Evolutionary conservation across 2,113 vertebrate genomes (phyloP), one percentile per base, ranked within the genome.

Genomic region (Thalassoma bifasciatum): DNA sequence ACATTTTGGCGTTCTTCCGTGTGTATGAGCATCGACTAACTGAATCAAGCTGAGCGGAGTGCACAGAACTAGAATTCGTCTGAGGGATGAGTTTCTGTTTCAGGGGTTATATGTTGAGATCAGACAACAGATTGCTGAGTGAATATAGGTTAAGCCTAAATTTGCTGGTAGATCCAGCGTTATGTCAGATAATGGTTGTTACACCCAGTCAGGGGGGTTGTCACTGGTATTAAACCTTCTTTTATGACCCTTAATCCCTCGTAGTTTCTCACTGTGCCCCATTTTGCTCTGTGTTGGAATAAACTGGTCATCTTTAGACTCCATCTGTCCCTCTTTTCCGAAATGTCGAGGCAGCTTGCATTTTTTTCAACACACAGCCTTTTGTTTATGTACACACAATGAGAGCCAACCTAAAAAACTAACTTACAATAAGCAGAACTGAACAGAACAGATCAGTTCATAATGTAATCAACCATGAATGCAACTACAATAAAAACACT

Each of bases 281-380:
- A 73, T 66, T 75, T 75, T 3, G 13, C 66, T 54, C 23, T 81
- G 72, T 72, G 21, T 69, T 82, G 53, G 50, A 67, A 69, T 57
- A 71, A 50, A 71, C 0, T 11, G 51, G 21, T 81, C 86, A 83
- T 85, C 57, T 72, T 78, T 51, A 50, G 67, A 7, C 37, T 37
- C 75, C 83, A 89, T 92, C 89, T 92, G 89, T 74, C 66, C 21
- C 11, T 68, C 34, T 61, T 66, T 12, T 17, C 52, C 34, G 49
- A 68, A 68, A 62, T 36, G 9, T 42, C 71, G 72, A 52, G 40
- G 63, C 36, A 58, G 1, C 50, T 69, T 30, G 7, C 49, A 65
- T 66, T 40, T 77, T 17, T 23, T 37, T 19, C 16, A 24, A 19
- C n/a, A 16, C n/a, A 30, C 22, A 4, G 8, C 24, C 1, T 14